These are phyloP conservation scores for Syrrhaptes paradoxus DNA, from an alignment of 2,113 vertebrate genomes.

Conservation along the genomic window DNA sequence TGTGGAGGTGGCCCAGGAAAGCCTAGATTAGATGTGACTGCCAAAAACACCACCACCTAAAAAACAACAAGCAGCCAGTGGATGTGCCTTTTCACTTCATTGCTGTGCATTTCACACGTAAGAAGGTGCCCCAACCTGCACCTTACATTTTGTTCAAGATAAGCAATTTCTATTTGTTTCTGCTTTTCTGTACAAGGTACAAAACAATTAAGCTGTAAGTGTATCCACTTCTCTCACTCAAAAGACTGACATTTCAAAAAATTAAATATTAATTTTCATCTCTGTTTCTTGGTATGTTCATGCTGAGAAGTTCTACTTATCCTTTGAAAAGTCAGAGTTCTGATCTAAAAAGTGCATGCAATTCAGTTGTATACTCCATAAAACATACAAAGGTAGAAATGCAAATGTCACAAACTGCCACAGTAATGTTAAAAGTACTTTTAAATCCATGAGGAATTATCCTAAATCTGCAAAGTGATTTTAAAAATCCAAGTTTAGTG, in stretches of 20 bases:
- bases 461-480: neutral
- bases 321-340: neutral
- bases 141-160: neutral
- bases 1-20: neutral
- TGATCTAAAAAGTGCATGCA: neutral
- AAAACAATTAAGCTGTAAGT: constrained; percentile 28
- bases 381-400: neutral
- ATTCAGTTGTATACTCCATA: neutral
- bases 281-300: constrained; percentile 7
- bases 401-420: neutral
- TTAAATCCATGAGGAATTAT: neutral
- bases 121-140: neutral
- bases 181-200: neutral
- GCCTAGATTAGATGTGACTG: neutral
- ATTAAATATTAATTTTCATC: constrained; percentile 42
- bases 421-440: constrained; percentile 11
- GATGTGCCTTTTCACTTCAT: neutral
- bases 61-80: neutral
- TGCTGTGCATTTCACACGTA: neutral
- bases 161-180: neutral
- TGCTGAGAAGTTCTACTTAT: constrained; percentile 11
- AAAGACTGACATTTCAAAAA: constrained; percentile 32
- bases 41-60: neutral
- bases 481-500: constrained; percentile 15
- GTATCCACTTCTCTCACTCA: neutral